Conservation (phyloP, 2,888 invertebrate species). For the Didymodactylos carnosus region DNA sequence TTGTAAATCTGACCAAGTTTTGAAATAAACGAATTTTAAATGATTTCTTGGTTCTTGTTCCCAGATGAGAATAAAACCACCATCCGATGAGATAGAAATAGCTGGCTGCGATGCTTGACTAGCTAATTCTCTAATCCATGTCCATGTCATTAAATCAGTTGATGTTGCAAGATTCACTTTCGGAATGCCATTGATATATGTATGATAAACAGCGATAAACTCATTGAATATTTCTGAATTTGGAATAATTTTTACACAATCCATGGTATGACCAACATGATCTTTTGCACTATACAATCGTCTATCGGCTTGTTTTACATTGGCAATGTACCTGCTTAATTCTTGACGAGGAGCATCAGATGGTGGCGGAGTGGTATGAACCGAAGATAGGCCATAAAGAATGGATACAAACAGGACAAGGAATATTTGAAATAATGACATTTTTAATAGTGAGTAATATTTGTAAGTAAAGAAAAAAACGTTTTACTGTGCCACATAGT, state of each 20-base stretch:
- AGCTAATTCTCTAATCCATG: background rate
- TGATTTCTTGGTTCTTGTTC: background rate
- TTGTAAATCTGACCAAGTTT: background rate
- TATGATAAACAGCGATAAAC: background rate
- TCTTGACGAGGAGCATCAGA: background rate
- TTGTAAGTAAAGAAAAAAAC: too few relatives aligned
- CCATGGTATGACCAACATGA: background rate
- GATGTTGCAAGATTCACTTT: background rate
- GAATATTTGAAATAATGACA: too few relatives aligned
- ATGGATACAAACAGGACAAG: too few relatives aligned
- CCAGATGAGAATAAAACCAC: background rate
- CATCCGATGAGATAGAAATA: background rate
- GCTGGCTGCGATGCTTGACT: background rate
- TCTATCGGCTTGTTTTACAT: background rate
- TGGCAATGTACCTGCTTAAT: background rate
- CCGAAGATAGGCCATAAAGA: too few relatives aligned
- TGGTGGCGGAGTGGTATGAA: background rate
- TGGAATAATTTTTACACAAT: background rate
- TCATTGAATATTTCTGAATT: background rate
- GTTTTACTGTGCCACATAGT: too few relatives aligned
- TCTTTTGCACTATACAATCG: background rate
- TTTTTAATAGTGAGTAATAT: too few relatives aligned
- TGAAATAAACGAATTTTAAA: background rate
- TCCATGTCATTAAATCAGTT: background rate
- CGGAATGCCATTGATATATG: background rate